Evolutionary conservation across 2,113 vertebrate genomes (phyloP), one percentile per base, ranked within the genome.

Genomic region (Melospiza melodia): DNA sequence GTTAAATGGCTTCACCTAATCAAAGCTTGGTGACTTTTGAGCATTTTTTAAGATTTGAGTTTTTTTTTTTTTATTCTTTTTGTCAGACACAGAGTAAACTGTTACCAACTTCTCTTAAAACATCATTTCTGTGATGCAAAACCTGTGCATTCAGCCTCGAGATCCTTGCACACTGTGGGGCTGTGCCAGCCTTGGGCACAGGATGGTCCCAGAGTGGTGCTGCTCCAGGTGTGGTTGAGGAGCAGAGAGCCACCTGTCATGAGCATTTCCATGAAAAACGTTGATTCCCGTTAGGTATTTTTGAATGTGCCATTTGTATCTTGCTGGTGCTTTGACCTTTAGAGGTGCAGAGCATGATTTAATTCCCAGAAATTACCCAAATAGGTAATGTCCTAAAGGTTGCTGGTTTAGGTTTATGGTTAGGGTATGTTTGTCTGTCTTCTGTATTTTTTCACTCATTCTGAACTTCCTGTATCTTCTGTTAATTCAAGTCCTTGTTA

Each of bases 181-280:
- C 66, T 65, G 15, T 7, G 6, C 15, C 8, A 5, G 49, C 9
- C 23, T 18, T 23, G 49, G 33, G 11, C 19, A 17, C 0, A 0
- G 22, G 39, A 9, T 24, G 14, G 8, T 65, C 33, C 63, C 33
- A 37, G 18, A 2, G 31, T 21, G n/a, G 12, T 10, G 21, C 13
- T 73, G 31, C 41, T 58, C 44, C 51, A 62, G 69, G 9, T 2
- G 7, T 6, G 49, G 16, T 20, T 33, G 35, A 5, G 48, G 37
- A 46, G 12, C 2, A 8, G 30, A 22, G 59, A 74, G 14, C 15
- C 43, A 33, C 7, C 7, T 12, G 5, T 2, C 7, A 6, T 14
- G 17, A 44, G 30, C 8, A 18, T 39, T 62, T 55, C 7, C 63
- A 0, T 22, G 18, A 12, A 16, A 35, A 35, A 18, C 6, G 12